Conservation (phyloP, 2,797 vertebrate genomes). For the Myotis findleyi region DNA sequence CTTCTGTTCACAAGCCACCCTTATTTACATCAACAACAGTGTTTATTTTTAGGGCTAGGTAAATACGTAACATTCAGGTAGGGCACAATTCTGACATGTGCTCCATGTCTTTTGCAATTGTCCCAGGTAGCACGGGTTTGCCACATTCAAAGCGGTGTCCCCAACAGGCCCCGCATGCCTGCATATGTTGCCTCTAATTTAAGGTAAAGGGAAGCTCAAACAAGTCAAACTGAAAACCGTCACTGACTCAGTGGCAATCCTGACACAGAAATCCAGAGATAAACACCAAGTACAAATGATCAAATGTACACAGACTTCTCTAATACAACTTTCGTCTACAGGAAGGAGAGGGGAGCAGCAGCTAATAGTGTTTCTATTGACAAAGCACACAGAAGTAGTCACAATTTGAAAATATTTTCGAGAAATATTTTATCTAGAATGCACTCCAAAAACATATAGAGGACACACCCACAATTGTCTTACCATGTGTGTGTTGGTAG, state of each 20-base stretch:
- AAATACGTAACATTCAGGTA: neutral
- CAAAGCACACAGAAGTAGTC: conserved; percentile 70
- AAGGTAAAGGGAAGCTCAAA: neutral
- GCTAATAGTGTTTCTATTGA: conserved; percentile 68
- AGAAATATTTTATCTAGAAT: conserved; percentile 83
- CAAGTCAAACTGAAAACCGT: neutral
- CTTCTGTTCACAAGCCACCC: neutral
- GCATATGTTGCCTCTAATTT: neutral
- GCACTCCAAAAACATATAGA: conserved; percentile 85
- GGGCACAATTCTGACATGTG: neutral
- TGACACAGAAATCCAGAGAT: conserved; percentile 41
- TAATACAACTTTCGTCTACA: neutral
- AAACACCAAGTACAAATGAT: conserved; percentile 37
- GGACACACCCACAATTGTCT: conserved; percentile 92
- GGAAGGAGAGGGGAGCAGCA: neutral
- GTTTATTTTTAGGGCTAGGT: neutral
- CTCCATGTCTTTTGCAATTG: accelerated
- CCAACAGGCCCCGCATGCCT: neutral
- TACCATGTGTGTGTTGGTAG: conserved; percentile 99
- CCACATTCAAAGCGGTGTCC: too few relatives aligned
- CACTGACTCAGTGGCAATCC: neutral
- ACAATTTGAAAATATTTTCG: conserved; percentile 76
- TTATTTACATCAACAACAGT: neutral
- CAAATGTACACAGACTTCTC: neutral
- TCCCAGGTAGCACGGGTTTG: neutral